These are phyloP conservation scores for Macroglossus sobrinus DNA, from an alignment of 2,113 vertebrate genomes.

Conservation along the genomic window DNA sequence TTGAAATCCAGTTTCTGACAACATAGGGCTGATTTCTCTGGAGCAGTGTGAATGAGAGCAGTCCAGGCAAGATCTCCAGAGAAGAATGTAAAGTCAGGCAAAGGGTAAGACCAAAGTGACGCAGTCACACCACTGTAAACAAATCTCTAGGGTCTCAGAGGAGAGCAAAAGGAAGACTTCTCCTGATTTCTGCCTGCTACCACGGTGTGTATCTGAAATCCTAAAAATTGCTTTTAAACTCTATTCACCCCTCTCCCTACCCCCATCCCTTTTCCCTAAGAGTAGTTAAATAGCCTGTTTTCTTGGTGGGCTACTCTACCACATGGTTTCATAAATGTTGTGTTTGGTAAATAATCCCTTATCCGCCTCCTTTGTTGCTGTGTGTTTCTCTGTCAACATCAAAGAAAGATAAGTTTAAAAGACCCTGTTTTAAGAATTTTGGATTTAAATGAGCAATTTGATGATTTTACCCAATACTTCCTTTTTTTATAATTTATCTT, in stretches of 20 bases:
- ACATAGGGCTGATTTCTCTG: neutral
- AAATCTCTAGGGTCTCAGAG: neutral
- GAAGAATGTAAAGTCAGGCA: neutral
- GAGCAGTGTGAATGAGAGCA: neutral
- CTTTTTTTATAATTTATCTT: neutral
- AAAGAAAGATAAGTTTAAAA: neutral
- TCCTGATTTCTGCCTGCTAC: neutral
- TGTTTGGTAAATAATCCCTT: constrained; percentile 32
- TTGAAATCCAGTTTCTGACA: neutral
- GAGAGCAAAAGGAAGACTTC: neutral
- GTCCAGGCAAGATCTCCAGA: neutral
- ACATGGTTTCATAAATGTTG: neutral
- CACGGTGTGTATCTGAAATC: neutral
- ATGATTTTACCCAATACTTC: neutral
- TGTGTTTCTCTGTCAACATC: neutral
- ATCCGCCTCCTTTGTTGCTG: neutral
- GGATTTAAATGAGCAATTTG: neutral
- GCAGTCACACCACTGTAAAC: neutral
- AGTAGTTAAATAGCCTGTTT: neutral
- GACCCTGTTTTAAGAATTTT: neutral
- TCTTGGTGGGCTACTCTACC: neutral
- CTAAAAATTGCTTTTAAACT: neutral
- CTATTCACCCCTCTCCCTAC: no score
- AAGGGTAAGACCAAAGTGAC: neutral
- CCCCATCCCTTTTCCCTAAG: neutral